phyloP scores from a whole-genome alignment of 2,113 vertebrate genomes.

The Myiagra hebetior region DNA sequence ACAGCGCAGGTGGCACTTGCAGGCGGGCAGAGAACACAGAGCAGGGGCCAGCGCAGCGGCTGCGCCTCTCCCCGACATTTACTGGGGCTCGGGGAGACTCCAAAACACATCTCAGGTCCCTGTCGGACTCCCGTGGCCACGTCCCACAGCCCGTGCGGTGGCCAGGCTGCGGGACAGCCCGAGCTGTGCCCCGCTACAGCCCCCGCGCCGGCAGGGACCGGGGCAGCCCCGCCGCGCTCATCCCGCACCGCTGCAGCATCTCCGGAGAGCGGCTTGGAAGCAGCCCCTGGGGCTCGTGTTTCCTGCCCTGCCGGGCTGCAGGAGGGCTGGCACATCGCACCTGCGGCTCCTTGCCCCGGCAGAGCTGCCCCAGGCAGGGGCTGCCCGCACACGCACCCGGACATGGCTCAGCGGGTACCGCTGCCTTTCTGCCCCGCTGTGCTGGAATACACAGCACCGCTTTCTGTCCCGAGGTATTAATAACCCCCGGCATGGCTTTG shows the following conservation, averaged over 20 bases:
- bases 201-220: accelerated
- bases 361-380: neutral
- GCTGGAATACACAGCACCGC: neutral
- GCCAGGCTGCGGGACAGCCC: neutral
- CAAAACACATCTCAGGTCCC: accelerated
- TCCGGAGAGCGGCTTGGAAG: accelerated
- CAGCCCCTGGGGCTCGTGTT: accelerated
- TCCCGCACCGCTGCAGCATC: neutral
- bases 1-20: neutral
- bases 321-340: neutral
- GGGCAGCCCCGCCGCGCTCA: neutral
- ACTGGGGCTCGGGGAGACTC: accelerated
- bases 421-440: neutral
- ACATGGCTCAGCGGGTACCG: neutral
- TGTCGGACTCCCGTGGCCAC: neutral
- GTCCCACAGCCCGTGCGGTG: accelerated
- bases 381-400: neutral
- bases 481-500: constrained; percentile 47
- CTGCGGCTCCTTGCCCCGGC: neutral
- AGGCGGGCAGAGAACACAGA: neutral
- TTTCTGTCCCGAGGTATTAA: constrained; percentile 3
- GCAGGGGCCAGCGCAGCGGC: neutral
- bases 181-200: neutral
- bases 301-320: neutral
- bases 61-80: neutral